Base-by-base conservation (phyloP, 1,140 invertebrate species). In the Ostrea edulis region DNA sequence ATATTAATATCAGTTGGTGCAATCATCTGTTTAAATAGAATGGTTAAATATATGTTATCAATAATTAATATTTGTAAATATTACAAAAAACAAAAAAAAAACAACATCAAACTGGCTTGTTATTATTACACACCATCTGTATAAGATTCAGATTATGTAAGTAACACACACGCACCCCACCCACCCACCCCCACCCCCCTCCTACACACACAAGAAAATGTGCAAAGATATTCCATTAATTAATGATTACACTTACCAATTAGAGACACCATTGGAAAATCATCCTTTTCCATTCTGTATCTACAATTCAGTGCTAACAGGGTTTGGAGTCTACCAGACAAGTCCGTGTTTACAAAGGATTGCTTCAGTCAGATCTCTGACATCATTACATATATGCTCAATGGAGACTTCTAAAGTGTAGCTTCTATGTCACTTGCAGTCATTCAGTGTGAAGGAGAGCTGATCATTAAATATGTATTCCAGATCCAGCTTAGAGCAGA, bases 391-490 rank as follows among this genome's bases (percentile, higher is more conserved):
- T 44, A 44, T 29, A 77, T 35, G 68, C 68, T 77, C 68, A 77
- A 77, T 77, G 68, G 68, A 62, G n/a, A 62, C 12, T 62, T 62
- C 29, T 68, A 77, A 77, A 77, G 22, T 77, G 68, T 77, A 25
- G 9, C 17, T 44, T 62, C 55, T 35, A 77, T 77, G 68, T 77
- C 68, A 77, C 68, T 77, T 14, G n/a, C 68, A 77, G 68, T 77
- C 68, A 77, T 77, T 77, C 68, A 77, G 68, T 77, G 68, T 77
- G 68, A 77, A 77, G 35, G 29, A 77, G 35, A 77, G 25, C 68
- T 29, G 68, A 77, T 77, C 68, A 77, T 77, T 22, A 77, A 77
- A 77, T 29, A 77, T 77, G 68, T 77, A 77, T 77, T 77, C 68
- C 25, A 77, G 68, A 25, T 25, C 68, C 11, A 77, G 68, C 9